Evolutionary conservation across 2,113 vertebrate species (phyloP), one percentile per base, ranked within the genome.

Genomic region (Poicephalus gulielmi): DNA sequence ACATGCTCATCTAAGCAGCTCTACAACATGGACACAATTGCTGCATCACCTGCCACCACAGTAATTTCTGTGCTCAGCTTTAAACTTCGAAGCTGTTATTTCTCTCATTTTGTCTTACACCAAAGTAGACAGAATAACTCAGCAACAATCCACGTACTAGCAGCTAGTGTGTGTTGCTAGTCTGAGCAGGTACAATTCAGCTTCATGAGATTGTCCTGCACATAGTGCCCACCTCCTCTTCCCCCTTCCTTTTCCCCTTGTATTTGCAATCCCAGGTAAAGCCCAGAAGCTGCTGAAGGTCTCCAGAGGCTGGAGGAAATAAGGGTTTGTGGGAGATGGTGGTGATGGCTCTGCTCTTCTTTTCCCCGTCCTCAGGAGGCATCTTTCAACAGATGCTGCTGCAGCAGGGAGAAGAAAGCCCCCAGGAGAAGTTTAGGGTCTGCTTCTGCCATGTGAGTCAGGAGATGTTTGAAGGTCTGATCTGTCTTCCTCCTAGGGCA

Each of bases 131-230:
- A 62, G 59, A 47, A 46, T 24, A 59, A 7, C 33, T 85, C 24
- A 37, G 47, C 66, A 41, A 46, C 55, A 52, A 5, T 31, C 46
- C 15, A 12, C 0, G 0, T 1, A 3, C 62, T 57, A 55, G 20
- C 37, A 71, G n/a, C 28, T 46, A 13, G 50, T 49, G 28, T 41
- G 31, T 59, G 79, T 73, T 79, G 27, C 35, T 83, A 23, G 33
- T 39, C 17, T 55, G 39, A 64, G 39, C 33, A 86, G 35, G 70
- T 68, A 4, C 6, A 50, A 3, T 52, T 57, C 30, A 60, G 12
- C 33, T 69, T 63, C 27, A 11, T 1, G 6, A 86, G 35, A 68
- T 14, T 20, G 9, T 35, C 46, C 31, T 69, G 53, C 30, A 20
- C 15, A 6, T 11, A 28, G 35, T 83, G 44, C 31, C 30, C 18